Conservation (phyloP, 2,113 vertebrate species). For the Trichomycterus rosablanca region DNA sequence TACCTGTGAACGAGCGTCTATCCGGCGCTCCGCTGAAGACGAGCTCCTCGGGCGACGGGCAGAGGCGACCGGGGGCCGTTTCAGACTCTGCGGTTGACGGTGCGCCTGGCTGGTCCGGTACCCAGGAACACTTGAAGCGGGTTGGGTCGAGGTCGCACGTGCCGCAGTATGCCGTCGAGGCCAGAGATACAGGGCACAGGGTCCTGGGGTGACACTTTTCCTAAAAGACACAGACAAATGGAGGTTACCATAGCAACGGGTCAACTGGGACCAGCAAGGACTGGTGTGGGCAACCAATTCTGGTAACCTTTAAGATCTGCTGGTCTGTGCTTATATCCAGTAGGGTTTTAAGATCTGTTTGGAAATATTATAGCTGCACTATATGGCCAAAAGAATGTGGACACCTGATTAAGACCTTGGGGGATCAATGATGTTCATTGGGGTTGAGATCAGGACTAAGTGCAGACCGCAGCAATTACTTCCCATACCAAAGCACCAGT, state of each 20-base stretch:
- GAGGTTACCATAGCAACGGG: not conserved
- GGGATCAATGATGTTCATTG: too few species aligned
- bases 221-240: conserved; percentile 44
- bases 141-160: conserved; percentile 76
- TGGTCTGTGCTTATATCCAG: too few species aligned
- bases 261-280: too few species aligned
- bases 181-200: conserved; percentile 70
- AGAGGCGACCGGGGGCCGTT: conserved; percentile 45
- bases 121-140: conserved; percentile 66
- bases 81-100: conserved; percentile 1
- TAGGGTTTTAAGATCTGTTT: too few species aligned
- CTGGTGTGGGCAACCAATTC: too few species aligned
- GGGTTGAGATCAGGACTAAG: too few species aligned
- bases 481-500: too few species aligned
- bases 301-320: too few species aligned
- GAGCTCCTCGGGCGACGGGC: conserved; percentile 68
- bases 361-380: too few species aligned
- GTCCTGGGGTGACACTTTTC: conserved; percentile 64
- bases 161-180: conserved; percentile 72
- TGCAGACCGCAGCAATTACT: too few species aligned
- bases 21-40: conserved; percentile 66
- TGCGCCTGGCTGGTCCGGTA: conserved; percentile 14
- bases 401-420: too few species aligned
- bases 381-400: too few species aligned
- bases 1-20: conserved; percentile 76